Conservation (phyloP, 2,888 invertebrate genomes). For the Steinernema carpocapsae region DNA sequence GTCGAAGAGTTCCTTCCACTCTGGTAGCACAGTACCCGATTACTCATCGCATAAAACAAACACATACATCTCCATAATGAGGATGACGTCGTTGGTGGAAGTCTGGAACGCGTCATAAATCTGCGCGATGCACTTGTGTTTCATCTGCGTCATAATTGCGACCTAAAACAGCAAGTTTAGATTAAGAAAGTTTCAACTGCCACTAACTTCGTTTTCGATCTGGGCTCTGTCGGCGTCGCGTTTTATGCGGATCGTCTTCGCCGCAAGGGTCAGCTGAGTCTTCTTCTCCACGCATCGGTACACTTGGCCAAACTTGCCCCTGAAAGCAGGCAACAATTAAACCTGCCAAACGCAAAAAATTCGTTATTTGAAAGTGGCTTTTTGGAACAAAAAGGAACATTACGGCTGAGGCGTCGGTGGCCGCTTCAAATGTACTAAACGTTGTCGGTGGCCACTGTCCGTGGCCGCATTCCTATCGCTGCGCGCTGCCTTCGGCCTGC, state of each 20-base stretch:
- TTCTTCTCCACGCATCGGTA: constrained; percentile 75
- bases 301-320: constrained; percentile 73
- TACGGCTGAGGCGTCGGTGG: too few relatives aligned
- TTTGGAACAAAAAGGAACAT: too few relatives aligned
- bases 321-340: constrained; percentile 50
- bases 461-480: too few relatives aligned
- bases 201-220: constrained; percentile 61
- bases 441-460: too few relatives aligned
- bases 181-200: constrained; percentile 20
- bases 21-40: constrained; percentile 78
- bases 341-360: too few relatives aligned
- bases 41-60: constrained; percentile 61
- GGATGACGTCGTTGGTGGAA: constrained; percentile 84
- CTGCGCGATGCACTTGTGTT: constrained; percentile 93
- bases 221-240: constrained; percentile 60
- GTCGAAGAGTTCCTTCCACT: constrained; percentile 97
- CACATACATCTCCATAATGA: constrained; percentile 93
- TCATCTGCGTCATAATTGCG: constrained; percentile 90
- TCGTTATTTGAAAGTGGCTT: too few relatives aligned
- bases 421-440: too few relatives aligned
- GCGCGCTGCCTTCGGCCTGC: too few relatives aligned
- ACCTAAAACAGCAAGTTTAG: constrained; percentile 71
- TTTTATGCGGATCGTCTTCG: constrained; percentile 78
- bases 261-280: constrained; percentile 78
- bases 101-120: constrained; percentile 94